Conservation (phyloP, 2,113 vertebrate genomes). For the Alligator sinensis region DNA sequence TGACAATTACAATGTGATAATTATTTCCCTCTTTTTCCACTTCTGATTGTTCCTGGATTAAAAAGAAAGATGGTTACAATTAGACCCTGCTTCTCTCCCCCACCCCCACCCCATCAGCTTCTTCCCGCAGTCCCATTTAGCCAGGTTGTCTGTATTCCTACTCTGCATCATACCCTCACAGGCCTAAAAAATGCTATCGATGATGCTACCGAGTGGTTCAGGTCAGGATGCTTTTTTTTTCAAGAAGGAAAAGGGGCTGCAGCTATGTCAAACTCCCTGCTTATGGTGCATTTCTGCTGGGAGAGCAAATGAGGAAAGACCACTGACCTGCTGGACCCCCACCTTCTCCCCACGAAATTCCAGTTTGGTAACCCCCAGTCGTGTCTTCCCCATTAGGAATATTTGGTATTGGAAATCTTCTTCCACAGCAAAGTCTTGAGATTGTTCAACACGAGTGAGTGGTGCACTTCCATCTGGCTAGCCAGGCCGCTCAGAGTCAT, state of each 20-base stretch:
- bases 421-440: conserved; percentile 97
- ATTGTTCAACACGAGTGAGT: conserved; percentile 95
- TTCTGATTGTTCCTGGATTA: neutral
- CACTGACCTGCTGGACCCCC: neutral
- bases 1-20: conserved; percentile 35
- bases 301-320: neutral
- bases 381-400: conserved; percentile 78
- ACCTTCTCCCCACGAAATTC: neutral
- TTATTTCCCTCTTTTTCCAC: neutral
- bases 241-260: conserved; percentile 40
- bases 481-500: conserved; percentile 93
- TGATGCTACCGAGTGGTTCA: neutral
- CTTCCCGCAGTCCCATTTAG: neutral
- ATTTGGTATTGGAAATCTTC: conserved; percentile 94
- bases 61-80: conserved; percentile 1
- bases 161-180: neutral
- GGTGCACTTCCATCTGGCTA: conserved; percentile 97
- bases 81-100: neutral
- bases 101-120: neutral
- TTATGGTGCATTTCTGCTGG: neutral
- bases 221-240: conserved; percentile 3
- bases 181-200: neutral
- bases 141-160: neutral
- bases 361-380: neutral
- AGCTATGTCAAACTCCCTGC: neutral